A percentile compares a stretch with the other conserved stretches of the same genome.
Evolutionary conservation across 2,888 invertebrate genomes (phyloP).

Genomic region (Tanypteryx hageni): DNA sequence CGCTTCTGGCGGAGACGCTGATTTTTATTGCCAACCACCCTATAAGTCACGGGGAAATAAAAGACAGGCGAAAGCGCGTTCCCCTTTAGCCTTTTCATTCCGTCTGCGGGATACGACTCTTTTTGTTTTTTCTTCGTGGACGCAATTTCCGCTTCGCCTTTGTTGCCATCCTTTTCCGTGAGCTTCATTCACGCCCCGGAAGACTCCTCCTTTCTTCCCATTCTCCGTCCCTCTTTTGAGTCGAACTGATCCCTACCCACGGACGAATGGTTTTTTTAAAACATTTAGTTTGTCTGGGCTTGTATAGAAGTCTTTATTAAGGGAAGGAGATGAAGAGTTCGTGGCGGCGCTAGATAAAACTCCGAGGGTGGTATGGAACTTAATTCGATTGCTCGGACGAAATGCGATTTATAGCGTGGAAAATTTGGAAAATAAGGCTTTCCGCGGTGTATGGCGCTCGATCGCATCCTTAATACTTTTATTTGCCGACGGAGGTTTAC

Average conservation of each 20-base stretch:
- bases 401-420: no score
- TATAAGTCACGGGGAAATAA: slow-evolving; percentile 23
- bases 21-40: slow-evolving; percentile 5
- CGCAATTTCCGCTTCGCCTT: slow-evolving; percentile 47
- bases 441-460: no score
- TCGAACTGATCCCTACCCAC: background rate
- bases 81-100: slow-evolving; percentile 55
- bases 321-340: no score
- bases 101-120: slow-evolving; percentile 7
- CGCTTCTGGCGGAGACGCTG: slow-evolving; percentile 9
- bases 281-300: background rate
- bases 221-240: background rate
- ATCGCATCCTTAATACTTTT: no score
- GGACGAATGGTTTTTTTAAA: background rate
- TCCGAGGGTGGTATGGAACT: no score
- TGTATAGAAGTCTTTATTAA: no score
- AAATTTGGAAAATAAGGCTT: no score
- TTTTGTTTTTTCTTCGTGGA: slow-evolving; percentile 23
- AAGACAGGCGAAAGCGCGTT: background rate
- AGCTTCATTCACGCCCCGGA: background rate
- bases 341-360: no score
- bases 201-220: background rate
- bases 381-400: no score
- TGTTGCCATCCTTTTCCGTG: slow-evolving; percentile 15
- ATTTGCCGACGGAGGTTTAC: no score